phyloP scores from a whole-genome alignment of 2,888 invertebrate genomes.

The Pomacea canaliculata region DNA sequence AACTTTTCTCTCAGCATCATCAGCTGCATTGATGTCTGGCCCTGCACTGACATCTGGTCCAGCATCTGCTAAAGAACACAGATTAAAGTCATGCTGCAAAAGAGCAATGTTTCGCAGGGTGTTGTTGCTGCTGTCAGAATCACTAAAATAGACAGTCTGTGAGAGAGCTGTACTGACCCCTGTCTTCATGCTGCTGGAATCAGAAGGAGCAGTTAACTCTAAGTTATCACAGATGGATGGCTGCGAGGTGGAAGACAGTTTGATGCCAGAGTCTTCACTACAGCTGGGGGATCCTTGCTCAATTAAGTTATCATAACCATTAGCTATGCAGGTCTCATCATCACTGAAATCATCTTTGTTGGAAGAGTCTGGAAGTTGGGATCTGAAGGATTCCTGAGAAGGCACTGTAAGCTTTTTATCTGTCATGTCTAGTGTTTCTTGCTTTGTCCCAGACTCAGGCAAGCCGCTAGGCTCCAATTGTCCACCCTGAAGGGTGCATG shows the following conservation, averaged over 20 bases:
- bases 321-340: slow-evolving; percentile 54
- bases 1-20: slow-evolving; percentile 40
- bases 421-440: background rate
- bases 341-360: slow-evolving; percentile 47
- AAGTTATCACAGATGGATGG: slow-evolving; percentile 13
- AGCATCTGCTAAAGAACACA: too few relatives aligned
- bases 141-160: background rate
- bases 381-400: background rate
- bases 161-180: background rate
- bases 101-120: too few relatives aligned
- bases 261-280: slow-evolving; percentile 6
- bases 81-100: too few relatives aligned
- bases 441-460: background rate
- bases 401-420: background rate
- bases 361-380: background rate
- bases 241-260: background rate
- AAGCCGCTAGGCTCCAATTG: background rate
- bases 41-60: background rate
- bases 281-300: background rate
- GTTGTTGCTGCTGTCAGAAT: background rate
- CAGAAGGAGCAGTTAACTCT: background rate
- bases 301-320: slow-evolving; percentile 46
- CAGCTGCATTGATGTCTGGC: background rate
- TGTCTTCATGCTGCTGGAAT: background rate
- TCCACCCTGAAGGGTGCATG: background rate